Base-by-base conservation (phyloP, 2,888 invertebrate genomes). In the Drosophila formosana region DNA sequence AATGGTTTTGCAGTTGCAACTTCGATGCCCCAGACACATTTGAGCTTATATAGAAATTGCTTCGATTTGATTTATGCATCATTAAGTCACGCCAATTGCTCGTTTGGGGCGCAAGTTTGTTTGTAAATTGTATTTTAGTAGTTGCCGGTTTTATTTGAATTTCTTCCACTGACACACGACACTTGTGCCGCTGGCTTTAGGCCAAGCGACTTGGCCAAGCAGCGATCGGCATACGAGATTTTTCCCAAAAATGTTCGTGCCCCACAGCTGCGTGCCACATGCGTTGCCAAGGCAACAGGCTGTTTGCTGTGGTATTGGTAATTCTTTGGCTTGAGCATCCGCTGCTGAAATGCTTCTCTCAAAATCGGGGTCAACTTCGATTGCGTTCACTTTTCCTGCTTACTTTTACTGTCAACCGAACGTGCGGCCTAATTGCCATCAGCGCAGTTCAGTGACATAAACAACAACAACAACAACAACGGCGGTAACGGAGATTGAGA, bases 41-140 rank as follows among this genome's bases (percentile, higher is more conserved):
- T 37, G 11, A 9, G 51, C 8, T 28, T 43, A 46, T 56, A 49
- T 26, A 51, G 26, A 9, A n/a, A 32, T 43, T 46, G 45, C 30
- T 52, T 4, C 50, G 61, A 68, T 61, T 75, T 80, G 86, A 88
- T 88, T 89, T 88, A 90, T 90, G 85, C 78, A 76, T 76, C 87
- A 89, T 89, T 85, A 89, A 89, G 80, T 83, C 87, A 88, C 89
- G 89, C 83, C 89, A 86, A 86, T 86, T 80, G 87, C 73, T 88
- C 72, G 90, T 89, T 88, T 83, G 67, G 45, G 43, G 68, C 66
- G 62, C 49, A 41, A 61, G 25, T 57, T 65, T 66, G 55, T 67
- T 61, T 65, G 52, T 51, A 51, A 47, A 67, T 52, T 49, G 51
- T 55, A 32, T 58, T 62, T 50, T 60, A 34, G 34, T 43, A 37